Evolutionary conservation across 2,888 invertebrate genomes (phyloP), one percentile per base, ranked within the genome.

Genomic region (Deilephila porcellus): DNA sequence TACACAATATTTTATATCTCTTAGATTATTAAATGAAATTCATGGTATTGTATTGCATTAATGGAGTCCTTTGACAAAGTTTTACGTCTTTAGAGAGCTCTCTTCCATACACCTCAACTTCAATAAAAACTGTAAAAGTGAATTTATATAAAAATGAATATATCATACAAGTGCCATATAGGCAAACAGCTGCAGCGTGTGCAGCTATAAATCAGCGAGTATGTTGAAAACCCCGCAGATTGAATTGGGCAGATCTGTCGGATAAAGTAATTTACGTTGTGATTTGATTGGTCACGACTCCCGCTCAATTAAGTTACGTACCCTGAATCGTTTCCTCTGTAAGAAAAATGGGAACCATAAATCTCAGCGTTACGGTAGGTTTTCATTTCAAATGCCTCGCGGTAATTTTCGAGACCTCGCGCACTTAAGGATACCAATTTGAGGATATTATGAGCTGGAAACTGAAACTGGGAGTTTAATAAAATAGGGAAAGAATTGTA

Each of bases 321-420:
- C 25, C 34, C 37, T 34, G 17, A 11, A 67, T 45, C 37, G 37
- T 25, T 73, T 67, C 52, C 67, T 67, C 59, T 73, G 25, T 34
- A 25, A 67, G 67, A 45, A 67, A 73, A 67, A 73, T 67, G 67
- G 25, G 34, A 29, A 19, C 56, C 29, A 67, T 73, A 60, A 73
- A 59, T 37, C 59, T 67, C 56, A 25, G 45, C 53, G 32, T 17
- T 25, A 34, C 14, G 14, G 67, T 37, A 73, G 56, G 67, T 64
- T 73, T 67, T 64, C 64, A 37, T 67, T 37, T 67, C 56, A 67
- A 64, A 11, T 8, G 34, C 45, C 37, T 67, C 45, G 59, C 8
- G 63, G 63, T n/a, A 63, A 52, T 67, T 25, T 17, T 67, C 67
- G 17, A 52, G 25, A 11, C 17, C 5, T 11, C 6, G 14, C 4